Evolutionary conservation across 1,140 invertebrate genomes (phyloP).

Genomic region (Heliconius himera): DNA sequence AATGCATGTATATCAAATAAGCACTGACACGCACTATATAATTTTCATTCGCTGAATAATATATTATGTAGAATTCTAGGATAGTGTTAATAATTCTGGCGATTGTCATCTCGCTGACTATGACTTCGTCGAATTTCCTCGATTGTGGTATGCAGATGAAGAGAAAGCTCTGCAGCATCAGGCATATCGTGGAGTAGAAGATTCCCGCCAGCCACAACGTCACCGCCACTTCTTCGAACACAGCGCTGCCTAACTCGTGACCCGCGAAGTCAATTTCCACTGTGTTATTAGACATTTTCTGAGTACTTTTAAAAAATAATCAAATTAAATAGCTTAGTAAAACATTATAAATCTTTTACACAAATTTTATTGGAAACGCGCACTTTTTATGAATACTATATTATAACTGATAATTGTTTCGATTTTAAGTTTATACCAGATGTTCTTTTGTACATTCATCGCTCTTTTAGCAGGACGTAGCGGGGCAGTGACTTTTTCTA

Average conservation of each 20-base stretch:
- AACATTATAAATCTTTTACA: too few relatives aligned
- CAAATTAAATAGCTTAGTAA: too few relatives aligned
- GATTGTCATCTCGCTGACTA: slow-evolving; percentile 50
- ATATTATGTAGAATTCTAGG: slow-evolving; percentile 45
- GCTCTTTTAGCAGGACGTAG: not conserved
- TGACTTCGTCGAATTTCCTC: slow-evolving; percentile 58
- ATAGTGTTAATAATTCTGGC: slow-evolving; percentile 50
- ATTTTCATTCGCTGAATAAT: slow-evolving; percentile 13
- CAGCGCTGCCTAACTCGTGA: not conserved
- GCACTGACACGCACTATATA: not conserved
- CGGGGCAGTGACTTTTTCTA: not conserved
- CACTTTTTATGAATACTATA: not conserved
- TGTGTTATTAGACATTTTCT: slow-evolving; percentile 18
- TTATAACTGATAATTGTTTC: not conserved
- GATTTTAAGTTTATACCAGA: not conserved
- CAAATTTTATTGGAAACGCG: not conserved
- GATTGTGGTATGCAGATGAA: slow-evolving; percentile 39
- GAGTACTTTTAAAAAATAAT: not conserved
- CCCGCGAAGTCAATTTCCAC: not conserved
- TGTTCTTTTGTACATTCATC: not conserved
- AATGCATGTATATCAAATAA: slow-evolving; percentile 47
- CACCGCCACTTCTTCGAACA: slow-evolving; percentile 13
- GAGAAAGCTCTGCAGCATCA: slow-evolving; percentile 45
- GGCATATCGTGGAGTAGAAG: slow-evolving; percentile 38
- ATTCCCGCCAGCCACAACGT: slow-evolving; percentile 49